Evolutionary conservation across 2,797 vertebrate genomes (phyloP).

Genomic region (Prionace glauca): DNA sequence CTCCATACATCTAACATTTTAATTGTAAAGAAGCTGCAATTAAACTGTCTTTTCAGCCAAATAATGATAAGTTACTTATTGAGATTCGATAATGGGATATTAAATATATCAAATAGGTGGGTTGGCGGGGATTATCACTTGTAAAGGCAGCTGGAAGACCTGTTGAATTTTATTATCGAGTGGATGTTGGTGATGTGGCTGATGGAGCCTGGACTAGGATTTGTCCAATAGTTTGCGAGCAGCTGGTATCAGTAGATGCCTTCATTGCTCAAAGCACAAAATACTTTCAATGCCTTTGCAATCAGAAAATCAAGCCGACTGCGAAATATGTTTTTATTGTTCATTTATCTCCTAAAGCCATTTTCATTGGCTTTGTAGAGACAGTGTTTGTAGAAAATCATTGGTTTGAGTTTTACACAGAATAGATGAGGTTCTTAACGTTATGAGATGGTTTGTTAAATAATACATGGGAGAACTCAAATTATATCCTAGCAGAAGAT

Average conservation of each 20-base stretch:
- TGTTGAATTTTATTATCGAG: too few relatives aligned
- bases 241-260: neutral
- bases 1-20: neutral
- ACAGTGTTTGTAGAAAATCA: neutral
- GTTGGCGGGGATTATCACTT: too few relatives aligned
- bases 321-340: neutral
- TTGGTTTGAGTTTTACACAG: neutral
- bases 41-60: neutral
- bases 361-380: neutral
- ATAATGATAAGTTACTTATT: too few relatives aligned
- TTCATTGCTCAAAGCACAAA: constrained; percentile 13
- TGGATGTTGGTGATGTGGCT: neutral
- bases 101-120: neutral
- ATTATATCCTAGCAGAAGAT: neutral
- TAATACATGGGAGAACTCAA: neutral
- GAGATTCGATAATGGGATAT: neutral
- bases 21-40: neutral
- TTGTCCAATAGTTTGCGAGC: too few relatives aligned
- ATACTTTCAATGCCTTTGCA: neutral
- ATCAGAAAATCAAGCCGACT: neutral
- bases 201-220: neutral
- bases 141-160: too few relatives aligned
- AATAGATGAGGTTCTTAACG: neutral
- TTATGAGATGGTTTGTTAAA: neutral
- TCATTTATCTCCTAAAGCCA: neutral